Conservation (phyloP, 2,888 invertebrate species). For the Diaphora mendica region DNA sequence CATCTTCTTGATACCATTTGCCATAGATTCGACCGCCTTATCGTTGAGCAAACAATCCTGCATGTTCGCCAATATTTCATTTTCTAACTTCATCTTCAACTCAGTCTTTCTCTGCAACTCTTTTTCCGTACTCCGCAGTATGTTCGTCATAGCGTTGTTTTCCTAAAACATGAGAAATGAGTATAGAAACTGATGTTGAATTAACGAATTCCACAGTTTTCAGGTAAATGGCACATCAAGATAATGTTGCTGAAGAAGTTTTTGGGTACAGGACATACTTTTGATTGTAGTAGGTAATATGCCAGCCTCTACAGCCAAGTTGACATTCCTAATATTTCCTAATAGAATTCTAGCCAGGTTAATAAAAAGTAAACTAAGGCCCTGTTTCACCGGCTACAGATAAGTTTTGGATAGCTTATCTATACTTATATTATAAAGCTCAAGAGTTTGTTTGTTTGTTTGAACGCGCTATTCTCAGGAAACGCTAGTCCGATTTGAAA, state of each 20-base stretch:
- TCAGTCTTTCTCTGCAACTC: slow-evolving; percentile 80
- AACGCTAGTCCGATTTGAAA: no score
- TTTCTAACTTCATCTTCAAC: slow-evolving; percentile 88
- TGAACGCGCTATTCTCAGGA: no score
- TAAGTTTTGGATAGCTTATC: no score
- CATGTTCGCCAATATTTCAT: slow-evolving; percentile 87
- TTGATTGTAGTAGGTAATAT: background rate
- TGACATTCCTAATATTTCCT: no score
- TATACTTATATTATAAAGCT: no score
- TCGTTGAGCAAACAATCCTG: slow-evolving; percentile 90
- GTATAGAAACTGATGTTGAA: background rate
- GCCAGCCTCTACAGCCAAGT: no score
- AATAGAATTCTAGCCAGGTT: no score
- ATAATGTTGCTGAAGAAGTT: background rate
- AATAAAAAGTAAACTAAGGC: no score
- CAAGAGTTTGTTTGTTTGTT: no score
- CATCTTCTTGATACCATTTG: slow-evolving; percentile 81
- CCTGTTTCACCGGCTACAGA: no score
- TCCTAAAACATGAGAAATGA: slow-evolving; percentile 68
- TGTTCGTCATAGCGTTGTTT: slow-evolving; percentile 77
- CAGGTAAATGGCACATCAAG: background rate
- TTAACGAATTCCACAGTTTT: background rate
- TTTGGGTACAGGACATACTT: background rate
- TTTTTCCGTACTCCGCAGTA: slow-evolving; percentile 69
- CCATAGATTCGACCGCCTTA: slow-evolving; percentile 88